Base-by-base conservation (phyloP, 2,113 vertebrate genomes). In the Corydoras maculifer region DNA sequence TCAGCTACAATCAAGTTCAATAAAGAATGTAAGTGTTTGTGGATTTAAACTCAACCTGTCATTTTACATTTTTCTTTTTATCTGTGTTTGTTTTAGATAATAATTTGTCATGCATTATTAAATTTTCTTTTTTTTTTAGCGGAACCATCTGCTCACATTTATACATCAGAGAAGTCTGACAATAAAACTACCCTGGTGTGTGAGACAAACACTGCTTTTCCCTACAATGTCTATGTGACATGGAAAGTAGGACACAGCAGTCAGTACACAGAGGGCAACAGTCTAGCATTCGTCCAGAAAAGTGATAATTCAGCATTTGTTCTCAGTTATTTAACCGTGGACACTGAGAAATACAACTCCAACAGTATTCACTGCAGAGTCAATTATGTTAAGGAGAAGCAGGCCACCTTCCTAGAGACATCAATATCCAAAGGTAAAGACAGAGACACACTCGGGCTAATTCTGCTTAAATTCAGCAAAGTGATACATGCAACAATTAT, bases 201-300 rank as follows among this genome's bases (percentile, higher is more conserved):
- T 77, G 70, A 73, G 65, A 61, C 73, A 18, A 68, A 9, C 9
- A 64, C 30, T 18, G 2, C 9, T 58, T 10, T 55, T 32, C 64
- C 72, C 3, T 31, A 43, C 1, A n/a, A 69, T 65, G 70, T 73
- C 8, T 69, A 73, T 50, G 29, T 73, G 3, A 77, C 63, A 65
- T 77, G 75, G 75, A 43, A 1, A 60, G 18, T 49, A 6, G 7
- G 35, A 43, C 35, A 2, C 3, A 0, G 15, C 4, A 0, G 14
- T 0, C 57, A 51, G 11, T 43, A 0, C 11, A 60, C 58, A 30
- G 65, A 25, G 6, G 13, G 2, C 13, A 65, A 32, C 8, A 64
- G 7, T 29, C 25, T 25, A 31, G 7, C 10, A 25, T 5, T 12
- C 61, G 2, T 7, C 43, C 11, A 18, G 2, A 63, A 29, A 50